Base-by-base conservation (phyloP, 2,797 vertebrate species). In the Anguilla pacifica region DNA sequence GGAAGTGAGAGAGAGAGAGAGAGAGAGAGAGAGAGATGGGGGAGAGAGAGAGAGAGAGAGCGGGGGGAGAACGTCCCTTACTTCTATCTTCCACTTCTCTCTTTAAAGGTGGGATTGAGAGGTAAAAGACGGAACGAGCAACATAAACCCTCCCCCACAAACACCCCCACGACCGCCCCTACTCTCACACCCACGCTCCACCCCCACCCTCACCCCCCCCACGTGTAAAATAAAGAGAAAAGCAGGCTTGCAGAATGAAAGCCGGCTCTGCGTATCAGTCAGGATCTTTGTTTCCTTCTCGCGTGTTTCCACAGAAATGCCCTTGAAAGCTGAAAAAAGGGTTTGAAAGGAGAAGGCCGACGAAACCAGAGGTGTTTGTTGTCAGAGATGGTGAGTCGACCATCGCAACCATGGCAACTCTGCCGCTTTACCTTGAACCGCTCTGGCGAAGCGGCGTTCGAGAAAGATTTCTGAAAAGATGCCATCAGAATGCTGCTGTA, bases 331-430 rank as follows among this genome's bases (percentile, higher is more conserved):
- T 88, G 84, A 90, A 89, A 84, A 89, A 17, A 88, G 64, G 43
- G 61, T 53, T 59, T 7, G 70, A 83, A 88, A 90, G 87, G 86
- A 74, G 74, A 35, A 85, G 11, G 35, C 53, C 13, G 79, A 84
- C 49, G n/a, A 70, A 67, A 77, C 72, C 49, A 22, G 22, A 86
- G 83, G 57, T 39, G 70, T 67, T 25, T 35, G 67, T 87, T 79
- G 81, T 85, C 2, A 72, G 46, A 90, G 89, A 90, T 88, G 77
- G 86, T 79, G 91, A 90, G 88, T 72, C 88, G 70, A 90, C 67
- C 49, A 3, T 0, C 55, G 92, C 92, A 90, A 88, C 90, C 89
- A 87, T 92, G 91, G 93, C 88, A 94, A 93, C 92, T 51, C 86
- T 85, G 74, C 85, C 64, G 0, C 82, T 51, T 89, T 90, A 85